Conservation (phyloP, 2,888 invertebrate genomes). For the Acrobasis suavella region DNA sequence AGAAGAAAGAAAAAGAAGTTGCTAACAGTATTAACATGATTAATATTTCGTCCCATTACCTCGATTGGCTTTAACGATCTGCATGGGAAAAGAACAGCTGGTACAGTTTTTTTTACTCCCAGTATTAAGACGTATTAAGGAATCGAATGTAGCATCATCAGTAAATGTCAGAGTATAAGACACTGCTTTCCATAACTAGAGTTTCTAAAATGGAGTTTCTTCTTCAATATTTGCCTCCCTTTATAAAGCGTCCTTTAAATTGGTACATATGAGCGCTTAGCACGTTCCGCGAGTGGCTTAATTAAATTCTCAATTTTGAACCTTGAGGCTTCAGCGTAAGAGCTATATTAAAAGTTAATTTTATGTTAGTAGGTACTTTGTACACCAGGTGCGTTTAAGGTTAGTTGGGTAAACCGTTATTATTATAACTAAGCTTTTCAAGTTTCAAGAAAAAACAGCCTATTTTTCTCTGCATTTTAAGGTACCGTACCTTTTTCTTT, state of each 20-base stretch:
- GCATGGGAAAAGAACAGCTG: too few relatives aligned
- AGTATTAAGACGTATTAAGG: too few relatives aligned
- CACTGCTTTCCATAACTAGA: neutral
- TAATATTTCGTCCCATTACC: too few relatives aligned
- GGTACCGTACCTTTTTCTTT: neutral
- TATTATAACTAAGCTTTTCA: neutral
- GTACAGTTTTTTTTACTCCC: too few relatives aligned
- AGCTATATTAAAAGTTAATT: slow-evolving; percentile 17
- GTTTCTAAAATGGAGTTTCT: neutral
- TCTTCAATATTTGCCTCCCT: neutral
- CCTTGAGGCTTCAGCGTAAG: slow-evolving; percentile 24
- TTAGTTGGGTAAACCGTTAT: slow-evolving; percentile 1
- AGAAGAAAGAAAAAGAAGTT: too few relatives aligned
- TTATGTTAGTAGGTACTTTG: neutral
- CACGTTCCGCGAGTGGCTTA: slow-evolving; percentile 15
- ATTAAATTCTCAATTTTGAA: slow-evolving; percentile 30
- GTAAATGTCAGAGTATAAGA: too few relatives aligned
- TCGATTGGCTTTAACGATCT: too few relatives aligned
- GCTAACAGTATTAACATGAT: too few relatives aligned
- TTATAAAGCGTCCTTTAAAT: slow-evolving; percentile 14
- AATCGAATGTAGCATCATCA: too few relatives aligned
- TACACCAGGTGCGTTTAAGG: slow-evolving; percentile 26
- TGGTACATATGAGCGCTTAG: slow-evolving; percentile 20
- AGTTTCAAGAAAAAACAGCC: neutral
- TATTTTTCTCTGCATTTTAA: neutral